Conservation (phyloP, 1,140 invertebrate genomes). For the Lanistes nyassanus region DNA sequence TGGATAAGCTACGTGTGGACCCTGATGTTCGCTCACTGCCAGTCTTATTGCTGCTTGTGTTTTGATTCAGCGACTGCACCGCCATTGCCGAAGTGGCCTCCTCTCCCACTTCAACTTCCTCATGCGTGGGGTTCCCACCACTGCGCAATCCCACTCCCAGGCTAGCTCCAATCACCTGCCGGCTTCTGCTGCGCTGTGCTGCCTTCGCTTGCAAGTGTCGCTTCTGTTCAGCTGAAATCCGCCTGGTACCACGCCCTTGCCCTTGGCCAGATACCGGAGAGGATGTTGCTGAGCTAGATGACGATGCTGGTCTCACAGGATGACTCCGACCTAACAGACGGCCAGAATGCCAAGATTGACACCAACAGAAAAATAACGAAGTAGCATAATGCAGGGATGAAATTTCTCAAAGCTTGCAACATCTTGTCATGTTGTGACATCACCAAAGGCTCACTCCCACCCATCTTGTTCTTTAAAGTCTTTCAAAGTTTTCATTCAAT, state of each 20-base stretch:
- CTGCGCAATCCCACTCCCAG: neutral
- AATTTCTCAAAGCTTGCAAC: neutral
- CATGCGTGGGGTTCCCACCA: slow-evolving; percentile 12
- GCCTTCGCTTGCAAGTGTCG: slow-evolving; percentile 35
- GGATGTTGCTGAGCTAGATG: slow-evolving; percentile 14
- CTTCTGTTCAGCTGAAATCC: slow-evolving; percentile 33
- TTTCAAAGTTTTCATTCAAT: too few species aligned
- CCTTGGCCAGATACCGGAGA: slow-evolving; percentile 18
- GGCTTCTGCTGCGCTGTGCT: slow-evolving; percentile 32
- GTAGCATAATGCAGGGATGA: neutral
- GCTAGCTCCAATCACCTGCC: slow-evolving; percentile 1
- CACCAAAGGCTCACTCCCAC: too few species aligned
- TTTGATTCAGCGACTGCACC: slow-evolving; percentile 72
- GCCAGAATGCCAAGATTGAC: neutral
- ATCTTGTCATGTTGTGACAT: neutral
- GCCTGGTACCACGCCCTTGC: slow-evolving; percentile 19
- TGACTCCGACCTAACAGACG: slow-evolving; percentile 49
- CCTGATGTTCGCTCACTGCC: neutral
- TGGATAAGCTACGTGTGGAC: neutral
- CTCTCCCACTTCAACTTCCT: slow-evolving; percentile 47
- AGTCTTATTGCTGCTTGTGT: slow-evolving; percentile 70
- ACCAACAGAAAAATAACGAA: neutral
- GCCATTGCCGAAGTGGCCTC: slow-evolving; percentile 72
- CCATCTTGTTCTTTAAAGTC: too few species aligned
- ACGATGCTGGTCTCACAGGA: slow-evolving; percentile 37